A percentile compares a stretch with the other conserved stretches of the same genome.
Conservation (phyloP, 2,113 vertebrate species). For the Neopipo cinnamomea region DNA sequence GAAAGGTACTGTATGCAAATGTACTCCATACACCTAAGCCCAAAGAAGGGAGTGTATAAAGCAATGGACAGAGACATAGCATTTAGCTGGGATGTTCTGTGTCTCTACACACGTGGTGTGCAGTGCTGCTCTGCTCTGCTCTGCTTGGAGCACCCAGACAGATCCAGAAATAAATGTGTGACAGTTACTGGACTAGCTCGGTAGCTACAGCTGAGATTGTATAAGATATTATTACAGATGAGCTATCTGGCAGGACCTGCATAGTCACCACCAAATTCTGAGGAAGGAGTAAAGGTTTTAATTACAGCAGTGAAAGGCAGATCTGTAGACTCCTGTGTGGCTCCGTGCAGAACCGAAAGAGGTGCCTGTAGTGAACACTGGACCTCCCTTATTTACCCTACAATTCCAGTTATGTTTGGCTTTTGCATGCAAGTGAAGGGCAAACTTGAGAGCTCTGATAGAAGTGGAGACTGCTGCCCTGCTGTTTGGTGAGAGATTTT, state of each 20-base stretch:
- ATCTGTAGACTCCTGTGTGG: neutral
- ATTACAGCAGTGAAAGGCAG: neutral
- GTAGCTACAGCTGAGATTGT: neutral
- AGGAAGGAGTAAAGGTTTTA: neutral
- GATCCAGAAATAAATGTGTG: neutral
- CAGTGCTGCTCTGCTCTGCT: neutral
- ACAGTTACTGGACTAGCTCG: neutral
- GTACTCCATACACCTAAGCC: neutral
- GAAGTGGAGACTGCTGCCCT: neutral
- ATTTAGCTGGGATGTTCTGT: neutral
- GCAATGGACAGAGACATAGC: neutral
- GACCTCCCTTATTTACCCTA: fast-evolving
- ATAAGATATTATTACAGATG: neutral
- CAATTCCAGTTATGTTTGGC: neutral
- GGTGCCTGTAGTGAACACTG: neutral
- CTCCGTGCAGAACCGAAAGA: fast-evolving
- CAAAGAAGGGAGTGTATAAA: neutral
- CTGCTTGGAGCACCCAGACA: neutral
- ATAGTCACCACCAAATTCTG: neutral
- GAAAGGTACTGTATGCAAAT: neutral
- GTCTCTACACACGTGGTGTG: neutral
- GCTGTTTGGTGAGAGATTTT: neutral
- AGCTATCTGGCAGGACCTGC: neutral
- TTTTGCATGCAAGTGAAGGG: neutral
- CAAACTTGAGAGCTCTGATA: neutral